Base-by-base conservation (phyloP, 2,888 invertebrate genomes). In the Meandrusa payeni region DNA sequence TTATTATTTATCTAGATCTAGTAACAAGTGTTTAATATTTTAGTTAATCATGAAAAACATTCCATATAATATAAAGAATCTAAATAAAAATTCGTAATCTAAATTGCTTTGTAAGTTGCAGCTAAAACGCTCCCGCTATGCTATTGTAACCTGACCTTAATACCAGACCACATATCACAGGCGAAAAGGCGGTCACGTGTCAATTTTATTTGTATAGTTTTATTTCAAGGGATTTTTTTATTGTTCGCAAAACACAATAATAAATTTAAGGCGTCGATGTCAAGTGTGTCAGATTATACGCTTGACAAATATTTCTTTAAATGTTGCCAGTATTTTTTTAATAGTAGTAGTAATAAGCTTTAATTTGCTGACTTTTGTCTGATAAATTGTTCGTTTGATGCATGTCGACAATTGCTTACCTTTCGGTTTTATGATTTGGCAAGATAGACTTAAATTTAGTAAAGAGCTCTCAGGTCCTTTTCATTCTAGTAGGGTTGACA, bases 151-250 rank as follows among this genome's bases (percentile, higher is more conserved):
- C 32, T 5, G 12, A 44, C 11, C 3, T 33, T 22, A 26, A 39
- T 39, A 34, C 33, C 33, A 28, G 27, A 44, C 24, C 29, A 42
- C 42, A 42, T 42, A 42, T 39, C 33, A 39, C 27, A 23, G 3
- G 11, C 33, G 28, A 39, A 44, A 34, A 19, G 44, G 39, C 23
- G 39, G 44, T 29, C 39, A 33, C 44, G 29, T 28, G 34, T 26
- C 28, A 19, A 22, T 22, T 39, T 41, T 44, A 44, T 44, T 39
- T 44, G 15, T 28, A 39, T 28, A 28, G 34, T 45, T 39, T 45
- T 28, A 34, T 39, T 11, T 13, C 34, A 29, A 45, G 44, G 28
- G 28, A 17, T 24, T 39, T 39, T 39, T 38, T 34, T 39, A 45
- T 45, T 45, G 39, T 39, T 39, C 23, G 23, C 24, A 29, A 24